phyloP scores from a whole-genome alignment of 2,113 vertebrate species.

The Dicrurus megarhynchus region DNA sequence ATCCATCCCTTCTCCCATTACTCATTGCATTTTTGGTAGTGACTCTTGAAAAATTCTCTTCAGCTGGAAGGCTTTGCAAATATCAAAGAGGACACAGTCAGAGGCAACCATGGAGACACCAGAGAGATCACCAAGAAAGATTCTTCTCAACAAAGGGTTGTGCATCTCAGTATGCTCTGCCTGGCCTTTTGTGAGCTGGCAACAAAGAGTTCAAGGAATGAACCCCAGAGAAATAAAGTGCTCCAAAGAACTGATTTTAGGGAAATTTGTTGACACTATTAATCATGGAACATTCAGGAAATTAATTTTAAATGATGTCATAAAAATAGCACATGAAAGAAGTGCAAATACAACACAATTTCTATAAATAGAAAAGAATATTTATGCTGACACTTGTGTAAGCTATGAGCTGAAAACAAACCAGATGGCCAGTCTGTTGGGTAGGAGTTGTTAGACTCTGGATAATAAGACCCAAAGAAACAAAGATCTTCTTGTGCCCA shows the following conservation, averaged over 20 bases:
- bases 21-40: neutral
- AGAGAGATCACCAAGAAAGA: neutral
- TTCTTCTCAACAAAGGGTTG: neutral
- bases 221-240: neutral
- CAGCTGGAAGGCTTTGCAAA: neutral
- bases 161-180: neutral
- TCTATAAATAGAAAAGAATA: neutral
- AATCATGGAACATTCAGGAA: constrained; percentile 15
- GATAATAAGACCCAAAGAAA: neutral
- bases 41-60: neutral
- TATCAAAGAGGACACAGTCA: neutral
- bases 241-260: neutral
- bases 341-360: neutral
- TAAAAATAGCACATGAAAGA: constrained; percentile 33
- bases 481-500: neutral
- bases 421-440: neutral
- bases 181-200: neutral
- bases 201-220: neutral
- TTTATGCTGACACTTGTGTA: neutral
- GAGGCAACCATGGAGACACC: neutral
- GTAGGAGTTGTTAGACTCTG: neutral
- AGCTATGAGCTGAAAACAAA: neutral
- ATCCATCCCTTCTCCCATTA: neutral
- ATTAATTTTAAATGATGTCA: constrained; percentile 16
- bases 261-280: neutral